Evolutionary conservation across 2,113 vertebrate genomes (phyloP).

Genomic region (Callipepla californica): DNA sequence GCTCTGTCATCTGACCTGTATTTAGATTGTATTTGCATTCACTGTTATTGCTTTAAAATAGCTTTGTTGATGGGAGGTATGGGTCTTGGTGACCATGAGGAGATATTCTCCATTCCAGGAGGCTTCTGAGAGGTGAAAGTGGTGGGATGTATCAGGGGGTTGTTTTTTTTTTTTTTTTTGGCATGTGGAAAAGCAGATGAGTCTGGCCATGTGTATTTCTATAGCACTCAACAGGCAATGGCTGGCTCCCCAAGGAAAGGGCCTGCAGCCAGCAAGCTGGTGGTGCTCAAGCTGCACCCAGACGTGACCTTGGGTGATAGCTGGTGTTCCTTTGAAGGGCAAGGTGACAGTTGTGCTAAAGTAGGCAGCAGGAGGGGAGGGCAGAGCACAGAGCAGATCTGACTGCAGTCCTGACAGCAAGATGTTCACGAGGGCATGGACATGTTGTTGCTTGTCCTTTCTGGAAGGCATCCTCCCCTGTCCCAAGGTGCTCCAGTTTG

Average conservation of each 20-base stretch:
- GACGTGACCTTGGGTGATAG: not conserved
- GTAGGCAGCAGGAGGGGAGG: not conserved
- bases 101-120: not conserved
- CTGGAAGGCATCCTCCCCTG: not conserved
- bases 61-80: not conserved
- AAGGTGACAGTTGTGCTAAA: not conserved
- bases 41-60: not conserved
- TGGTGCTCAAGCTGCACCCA: not conserved
- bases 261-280: not conserved
- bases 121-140: not conserved
- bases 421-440: not conserved
- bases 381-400: not conserved
- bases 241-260: not conserved
- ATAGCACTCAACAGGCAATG: not conserved
- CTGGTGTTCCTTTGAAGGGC: not conserved
- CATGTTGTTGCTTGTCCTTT: not conserved
- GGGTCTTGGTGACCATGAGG: not conserved
- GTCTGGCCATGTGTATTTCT: not conserved
- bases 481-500: not conserved
- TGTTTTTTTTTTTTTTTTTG: not conserved
- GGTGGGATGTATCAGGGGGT: not conserved
- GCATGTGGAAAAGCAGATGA: rapidly evolving
- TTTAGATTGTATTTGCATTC: not conserved
- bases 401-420: not conserved
- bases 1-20: not conserved